phyloP scores from a whole-genome alignment of 2,797 vertebrate species.

The Coendou prehensilis region DNA sequence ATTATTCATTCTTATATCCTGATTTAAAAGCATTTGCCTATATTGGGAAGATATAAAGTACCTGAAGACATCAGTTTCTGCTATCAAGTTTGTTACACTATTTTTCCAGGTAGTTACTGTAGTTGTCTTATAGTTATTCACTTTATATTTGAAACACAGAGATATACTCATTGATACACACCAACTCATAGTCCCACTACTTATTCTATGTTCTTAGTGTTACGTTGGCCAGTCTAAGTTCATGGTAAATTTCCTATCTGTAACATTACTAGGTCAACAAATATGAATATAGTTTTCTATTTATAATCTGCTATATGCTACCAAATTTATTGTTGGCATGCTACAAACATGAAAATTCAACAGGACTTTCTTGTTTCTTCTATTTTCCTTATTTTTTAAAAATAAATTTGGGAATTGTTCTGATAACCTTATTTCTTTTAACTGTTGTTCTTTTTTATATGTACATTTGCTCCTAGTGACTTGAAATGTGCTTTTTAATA shows the following conservation, averaged over 20 bases:
- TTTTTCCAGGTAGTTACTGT: not conserved
- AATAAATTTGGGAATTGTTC: not conserved
- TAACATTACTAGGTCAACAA: not conserved
- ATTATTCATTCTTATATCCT: not conserved
- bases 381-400: not conserved
- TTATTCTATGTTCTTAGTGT: not conserved
- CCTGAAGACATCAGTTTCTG: not conserved
- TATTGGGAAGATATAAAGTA: not conserved
- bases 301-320: not conserved
- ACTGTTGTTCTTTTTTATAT: not conserved
- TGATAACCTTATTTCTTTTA: not conserved
- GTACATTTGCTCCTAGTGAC: not conserved
- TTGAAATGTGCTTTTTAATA: not conserved
- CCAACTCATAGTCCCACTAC: not conserved
- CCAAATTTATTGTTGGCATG: not conserved
- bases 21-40: not conserved
- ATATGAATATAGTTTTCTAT: not conserved
- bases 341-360: not conserved
- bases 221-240: not conserved
- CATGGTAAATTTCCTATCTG: not conserved
- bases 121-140: not conserved
- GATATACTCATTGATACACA: not conserved
- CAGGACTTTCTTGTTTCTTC: not conserved
- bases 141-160: slow-evolving; percentile 31
- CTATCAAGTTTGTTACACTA: not conserved